These are phyloP conservation scores for Dolichallabes microphthalmus DNA, from an alignment of 2,113 vertebrate genomes.

Conservation along the genomic window DNA sequence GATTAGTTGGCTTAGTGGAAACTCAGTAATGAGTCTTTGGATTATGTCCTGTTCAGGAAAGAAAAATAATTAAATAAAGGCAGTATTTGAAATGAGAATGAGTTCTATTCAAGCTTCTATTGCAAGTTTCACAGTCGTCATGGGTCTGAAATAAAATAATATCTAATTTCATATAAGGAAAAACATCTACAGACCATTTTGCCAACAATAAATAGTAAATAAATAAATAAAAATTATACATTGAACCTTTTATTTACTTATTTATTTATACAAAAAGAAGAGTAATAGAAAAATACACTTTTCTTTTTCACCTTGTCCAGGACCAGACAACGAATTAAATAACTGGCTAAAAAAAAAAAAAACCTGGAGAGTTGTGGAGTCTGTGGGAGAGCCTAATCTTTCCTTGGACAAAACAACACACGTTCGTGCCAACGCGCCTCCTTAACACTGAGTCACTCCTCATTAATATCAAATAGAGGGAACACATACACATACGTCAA, in stretches of 20 bases:
- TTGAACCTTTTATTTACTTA: conserved; percentile 57
- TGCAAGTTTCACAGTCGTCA: too few relatives aligned
- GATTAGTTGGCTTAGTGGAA: background rate
- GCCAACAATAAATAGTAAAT: too few relatives aligned
- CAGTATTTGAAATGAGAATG: background rate
- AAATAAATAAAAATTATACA: background rate
- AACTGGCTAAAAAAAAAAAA: conserved; percentile 10
- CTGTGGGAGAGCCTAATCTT: conserved; percentile 61
- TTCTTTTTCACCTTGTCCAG: background rate
- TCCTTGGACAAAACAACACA: conserved; percentile 52
- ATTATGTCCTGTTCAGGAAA: too few relatives aligned
- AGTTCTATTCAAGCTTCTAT: background rate
- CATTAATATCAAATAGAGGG: conserved; percentile 66
- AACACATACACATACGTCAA: conserved; percentile 28
- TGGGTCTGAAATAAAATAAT: too few relatives aligned
- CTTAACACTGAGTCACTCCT: conserved; percentile 59
- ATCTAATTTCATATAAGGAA: too few relatives aligned
- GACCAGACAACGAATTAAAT: conserved; percentile 17
- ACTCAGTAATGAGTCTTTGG: background rate
- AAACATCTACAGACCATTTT: too few relatives aligned
- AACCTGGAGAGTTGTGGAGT: conserved; percentile 52
- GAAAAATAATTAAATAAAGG: background rate
- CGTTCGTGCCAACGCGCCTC: conserved; percentile 19
- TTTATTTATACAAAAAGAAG: conserved; percentile 52
- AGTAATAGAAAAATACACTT: conserved; percentile 61